Percentiles rank a stretch among this genome's conserved stretches.
These are phyloP conservation scores for Carassius carassius DNA, from an alignment of 2,113 vertebrate genomes.

Conservation along the genomic window DNA sequence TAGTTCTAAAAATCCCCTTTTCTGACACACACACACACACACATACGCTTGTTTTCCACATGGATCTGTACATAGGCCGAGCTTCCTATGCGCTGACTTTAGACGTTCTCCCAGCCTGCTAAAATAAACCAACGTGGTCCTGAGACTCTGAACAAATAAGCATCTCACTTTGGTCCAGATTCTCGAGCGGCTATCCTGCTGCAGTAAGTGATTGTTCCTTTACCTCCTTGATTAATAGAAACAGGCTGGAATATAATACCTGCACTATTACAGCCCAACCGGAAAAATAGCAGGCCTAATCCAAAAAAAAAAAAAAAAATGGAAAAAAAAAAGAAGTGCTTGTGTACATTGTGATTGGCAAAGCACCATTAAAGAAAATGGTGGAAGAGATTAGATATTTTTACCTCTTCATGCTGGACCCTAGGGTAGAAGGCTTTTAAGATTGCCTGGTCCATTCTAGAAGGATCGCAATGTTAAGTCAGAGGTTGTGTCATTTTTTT, in stretches of 20 bases:
- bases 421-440: constrained; percentile 17
- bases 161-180: constrained; percentile 43
- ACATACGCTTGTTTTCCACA: constrained; percentile 28
- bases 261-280: constrained; percentile 39
- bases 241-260: constrained; percentile 37
- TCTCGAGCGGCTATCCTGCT: constrained; percentile 17
- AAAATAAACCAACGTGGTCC: constrained; percentile 55
- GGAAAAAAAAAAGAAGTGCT: constrained; percentile 38
- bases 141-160: constrained; percentile 52
- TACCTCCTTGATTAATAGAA: constrained; percentile 55
- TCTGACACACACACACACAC: constrained; percentile 23
- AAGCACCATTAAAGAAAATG: constrained; percentile 37
- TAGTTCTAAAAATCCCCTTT: constrained; percentile 13
- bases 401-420: neutral
- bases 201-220: constrained; percentile 47
- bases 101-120: constrained; percentile 49
- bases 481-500: constrained; percentile 8
- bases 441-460: constrained; percentile 13
- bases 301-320: constrained; percentile 41
- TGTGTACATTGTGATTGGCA: constrained; percentile 37
- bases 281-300: constrained; percentile 43
- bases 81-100: constrained; percentile 48
- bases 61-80: constrained; percentile 4
- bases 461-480: neutral
- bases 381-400: constrained; percentile 28